Evolutionary conservation across 2,888 invertebrate species (phyloP).

Genomic region (Flexamia atlantica): DNA sequence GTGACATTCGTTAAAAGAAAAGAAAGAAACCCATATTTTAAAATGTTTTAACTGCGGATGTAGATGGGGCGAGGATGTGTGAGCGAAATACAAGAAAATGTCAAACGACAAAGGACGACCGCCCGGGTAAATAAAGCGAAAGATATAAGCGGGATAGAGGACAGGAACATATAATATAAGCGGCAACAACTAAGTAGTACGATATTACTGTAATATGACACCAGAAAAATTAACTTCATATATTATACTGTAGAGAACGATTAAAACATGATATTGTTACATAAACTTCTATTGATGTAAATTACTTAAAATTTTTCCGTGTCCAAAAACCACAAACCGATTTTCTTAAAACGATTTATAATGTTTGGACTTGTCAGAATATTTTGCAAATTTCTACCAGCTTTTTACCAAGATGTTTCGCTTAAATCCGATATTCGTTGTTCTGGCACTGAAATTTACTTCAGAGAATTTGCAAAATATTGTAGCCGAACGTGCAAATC

Average conservation of each 20-base stretch:
- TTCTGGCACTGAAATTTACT: conserved; percentile 57
- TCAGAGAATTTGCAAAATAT: conserved; percentile 64
- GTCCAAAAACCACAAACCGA: conserved; percentile 59
- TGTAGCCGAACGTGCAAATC: conserved; percentile 57
- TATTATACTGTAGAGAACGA: conserved; percentile 64
- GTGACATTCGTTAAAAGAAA: not conserved
- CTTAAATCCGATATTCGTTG: conserved; percentile 49
- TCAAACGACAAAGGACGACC: conserved; percentile 38
- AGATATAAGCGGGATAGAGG: conserved; percentile 40
- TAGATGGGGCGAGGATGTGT: conserved; percentile 30
- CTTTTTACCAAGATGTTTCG: conserved; percentile 55
- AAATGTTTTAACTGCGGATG: conserved; percentile 54
- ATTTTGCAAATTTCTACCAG: conserved; percentile 65
- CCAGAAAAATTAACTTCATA: conserved; percentile 64
- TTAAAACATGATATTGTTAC: conserved; percentile 63
- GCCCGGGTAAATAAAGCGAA: conserved; percentile 52
- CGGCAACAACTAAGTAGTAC: conserved; percentile 64
- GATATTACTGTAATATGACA: conserved; percentile 64
- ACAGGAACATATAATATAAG: conserved; percentile 62
- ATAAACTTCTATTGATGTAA: conserved; percentile 63
- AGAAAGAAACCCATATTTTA: not conserved
- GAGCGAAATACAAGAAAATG: conserved; percentile 55
- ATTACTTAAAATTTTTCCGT: conserved; percentile 60
- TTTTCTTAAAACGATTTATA: conserved; percentile 44
- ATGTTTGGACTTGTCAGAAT: conserved; percentile 43